Evolutionary conservation across 2,888 invertebrate genomes (phyloP).

Genomic region (Nipponacmea schrenckii): DNA sequence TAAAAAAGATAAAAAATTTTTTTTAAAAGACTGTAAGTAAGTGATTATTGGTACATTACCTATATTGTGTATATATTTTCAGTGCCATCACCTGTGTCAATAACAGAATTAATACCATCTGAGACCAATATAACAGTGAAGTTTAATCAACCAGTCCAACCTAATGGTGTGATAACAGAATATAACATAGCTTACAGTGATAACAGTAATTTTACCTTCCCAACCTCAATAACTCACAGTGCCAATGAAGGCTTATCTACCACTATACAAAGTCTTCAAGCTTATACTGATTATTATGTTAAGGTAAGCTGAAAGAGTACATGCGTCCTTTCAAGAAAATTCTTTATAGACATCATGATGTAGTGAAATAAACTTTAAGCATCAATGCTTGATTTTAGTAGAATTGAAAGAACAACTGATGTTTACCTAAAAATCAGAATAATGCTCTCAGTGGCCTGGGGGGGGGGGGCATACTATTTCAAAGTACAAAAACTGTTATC

Average conservation of each 20-base stretch:
- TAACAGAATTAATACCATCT: conserved; percentile 28
- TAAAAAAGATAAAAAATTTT: background rate
- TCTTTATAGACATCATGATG: background rate
- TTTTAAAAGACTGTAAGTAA: background rate
- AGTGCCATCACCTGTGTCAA: conserved; percentile 53
- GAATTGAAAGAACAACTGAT: too few relatives aligned
- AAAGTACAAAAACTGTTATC: too few relatives aligned
- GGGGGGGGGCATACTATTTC: too few relatives aligned
- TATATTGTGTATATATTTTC: conserved; percentile 24
- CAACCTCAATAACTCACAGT: conserved; percentile 26
- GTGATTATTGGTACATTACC: background rate
- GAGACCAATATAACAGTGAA: conserved; percentile 38
- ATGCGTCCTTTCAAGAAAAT: too few relatives aligned
- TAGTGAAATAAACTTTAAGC: too few relatives aligned
- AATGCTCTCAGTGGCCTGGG: too few relatives aligned
- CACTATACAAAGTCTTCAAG: conserved; percentile 36
- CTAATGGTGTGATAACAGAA: conserved; percentile 50
- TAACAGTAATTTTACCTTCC: conserved; percentile 28
- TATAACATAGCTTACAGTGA: conserved; percentile 44
- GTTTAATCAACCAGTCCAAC: conserved; percentile 40
- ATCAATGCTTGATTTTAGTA: background rate
- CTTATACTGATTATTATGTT: conserved; percentile 45
- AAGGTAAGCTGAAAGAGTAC: conserved; percentile 36
- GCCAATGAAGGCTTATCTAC: conserved; percentile 16
- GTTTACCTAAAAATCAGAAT: too few relatives aligned